phyloP scores from a whole-genome alignment of 2,113 vertebrate species.

The Muntiacus muntjak region DNA sequence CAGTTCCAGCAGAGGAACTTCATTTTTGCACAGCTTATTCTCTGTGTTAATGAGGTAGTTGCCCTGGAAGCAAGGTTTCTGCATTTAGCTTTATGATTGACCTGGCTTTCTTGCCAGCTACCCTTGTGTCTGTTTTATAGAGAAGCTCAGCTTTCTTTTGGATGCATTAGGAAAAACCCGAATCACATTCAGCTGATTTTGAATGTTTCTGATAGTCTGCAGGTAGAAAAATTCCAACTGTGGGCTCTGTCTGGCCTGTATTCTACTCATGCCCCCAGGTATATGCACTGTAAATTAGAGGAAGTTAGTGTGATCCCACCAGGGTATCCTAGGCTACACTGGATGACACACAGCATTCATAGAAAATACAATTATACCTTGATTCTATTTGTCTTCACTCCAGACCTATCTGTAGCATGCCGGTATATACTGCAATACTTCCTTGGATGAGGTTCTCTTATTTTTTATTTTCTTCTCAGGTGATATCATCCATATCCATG shows the following conservation, averaged over 20 bases:
- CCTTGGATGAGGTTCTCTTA: not conserved
- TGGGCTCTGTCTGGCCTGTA: not conserved
- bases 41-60: constrained; percentile 10
- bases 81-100: constrained; percentile 10
- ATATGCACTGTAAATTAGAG: not conserved
- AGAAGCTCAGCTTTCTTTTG: not conserved
- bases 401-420: not conserved
- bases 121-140: not conserved
- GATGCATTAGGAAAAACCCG: not conserved
- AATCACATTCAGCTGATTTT: not conserved
- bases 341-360: not conserved
- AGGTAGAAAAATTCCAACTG: not conserved
- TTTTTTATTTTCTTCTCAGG: not conserved
- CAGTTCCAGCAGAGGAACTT: constrained; percentile 32
- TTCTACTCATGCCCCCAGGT: not conserved
- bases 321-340: not conserved
- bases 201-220: not conserved
- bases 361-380: not conserved
- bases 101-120: not conserved
- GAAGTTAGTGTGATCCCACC: not conserved
- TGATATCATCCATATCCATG: not conserved
- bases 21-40: constrained; percentile 47
- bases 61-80: constrained; percentile 12
- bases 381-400: not conserved
- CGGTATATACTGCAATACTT: not conserved